Percentiles rank a stretch among this genome's conserved stretches.
Evolutionary conservation across 2,888 invertebrate species (phyloP).

Genomic region (Cosmia pyralina): DNA sequence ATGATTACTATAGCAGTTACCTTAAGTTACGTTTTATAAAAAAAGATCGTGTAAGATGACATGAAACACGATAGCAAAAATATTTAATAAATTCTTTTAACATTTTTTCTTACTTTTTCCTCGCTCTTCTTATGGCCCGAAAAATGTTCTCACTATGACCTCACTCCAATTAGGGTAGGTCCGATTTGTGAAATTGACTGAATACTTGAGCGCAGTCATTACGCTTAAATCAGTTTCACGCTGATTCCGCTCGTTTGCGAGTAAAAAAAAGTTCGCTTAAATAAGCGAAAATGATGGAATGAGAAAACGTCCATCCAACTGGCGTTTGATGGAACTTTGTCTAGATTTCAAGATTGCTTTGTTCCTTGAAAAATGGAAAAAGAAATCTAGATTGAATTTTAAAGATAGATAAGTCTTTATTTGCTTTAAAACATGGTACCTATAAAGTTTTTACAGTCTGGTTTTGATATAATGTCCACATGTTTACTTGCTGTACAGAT

Average conservation of each 20-base stretch:
- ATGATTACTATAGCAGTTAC: too few species aligned
- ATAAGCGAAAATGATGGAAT: conserved; percentile 60
- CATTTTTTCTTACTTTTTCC: background rate
- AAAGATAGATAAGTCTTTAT: too few species aligned
- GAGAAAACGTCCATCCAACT: conserved; percentile 48
- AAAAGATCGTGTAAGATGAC: too few species aligned
- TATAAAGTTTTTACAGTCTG: too few species aligned
- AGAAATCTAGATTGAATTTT: conserved; percentile 20
- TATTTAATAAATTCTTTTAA: too few species aligned
- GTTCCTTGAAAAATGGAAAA: conserved; percentile 12
- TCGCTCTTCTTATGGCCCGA: conserved; percentile 40
- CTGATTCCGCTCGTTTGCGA: conserved; percentile 62
- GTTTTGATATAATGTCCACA: too few species aligned
- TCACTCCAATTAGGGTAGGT: conserved; percentile 68
- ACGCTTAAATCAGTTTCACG: conserved; percentile 67
- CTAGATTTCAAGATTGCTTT: conserved; percentile 41
- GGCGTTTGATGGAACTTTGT: conserved; percentile 34
- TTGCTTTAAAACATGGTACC: too few species aligned
- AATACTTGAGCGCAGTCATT: conserved; percentile 69
- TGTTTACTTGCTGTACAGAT: too few species aligned
- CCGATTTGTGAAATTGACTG: conserved; percentile 71
- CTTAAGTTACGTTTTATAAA: too few species aligned
- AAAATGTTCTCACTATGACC: conserved; percentile 57
- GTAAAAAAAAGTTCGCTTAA: conserved; percentile 53
- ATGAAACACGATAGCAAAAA: too few species aligned